phyloP scores from a whole-genome alignment of 2,888 invertebrate species.

The Aspidiotus destructor region DNA sequence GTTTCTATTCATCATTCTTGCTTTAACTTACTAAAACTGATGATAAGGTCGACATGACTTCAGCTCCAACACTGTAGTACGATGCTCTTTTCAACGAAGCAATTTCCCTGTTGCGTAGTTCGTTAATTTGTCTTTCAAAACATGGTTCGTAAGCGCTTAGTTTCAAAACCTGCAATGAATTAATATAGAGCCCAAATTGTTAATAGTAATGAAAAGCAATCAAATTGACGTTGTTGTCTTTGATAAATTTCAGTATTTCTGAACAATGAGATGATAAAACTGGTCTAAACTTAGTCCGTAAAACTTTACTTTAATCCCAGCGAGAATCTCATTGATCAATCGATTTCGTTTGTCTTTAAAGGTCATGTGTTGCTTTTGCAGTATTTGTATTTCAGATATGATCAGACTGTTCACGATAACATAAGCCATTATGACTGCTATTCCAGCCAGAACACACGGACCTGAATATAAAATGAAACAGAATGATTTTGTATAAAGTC shows the following conservation, averaged over 20 bases:
- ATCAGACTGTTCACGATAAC: constrained; percentile 47
- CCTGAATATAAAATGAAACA: constrained; percentile 43
- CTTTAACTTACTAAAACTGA: constrained; percentile 50
- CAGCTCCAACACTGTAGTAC: constrained; percentile 49
- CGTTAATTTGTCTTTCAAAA: constrained; percentile 49
- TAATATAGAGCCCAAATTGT: background rate
- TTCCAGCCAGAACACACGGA: constrained; percentile 51
- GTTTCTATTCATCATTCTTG: too few relatives aligned
- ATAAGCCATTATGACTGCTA: constrained; percentile 47
- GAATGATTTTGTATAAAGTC: too few relatives aligned
- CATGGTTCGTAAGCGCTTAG: constrained; percentile 55
- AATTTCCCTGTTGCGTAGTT: constrained; percentile 50
- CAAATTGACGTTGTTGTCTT: too few relatives aligned
- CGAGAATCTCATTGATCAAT: constrained; percentile 38
- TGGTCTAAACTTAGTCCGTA: too few relatives aligned
- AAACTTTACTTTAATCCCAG: constrained; percentile 37
- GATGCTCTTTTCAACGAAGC: constrained; percentile 44
- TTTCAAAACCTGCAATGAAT: constrained; percentile 46
- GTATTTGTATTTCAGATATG: constrained; percentile 44
- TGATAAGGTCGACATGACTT: constrained; percentile 53
- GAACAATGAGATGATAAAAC: too few relatives aligned
- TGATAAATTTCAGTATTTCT: too few relatives aligned
- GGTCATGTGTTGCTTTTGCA: constrained; percentile 48
- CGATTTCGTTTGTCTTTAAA: constrained; percentile 50
- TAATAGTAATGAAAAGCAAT: too few relatives aligned